Conservation (phyloP, 1,140 invertebrate species). For the Drosophila neocordata region DNA sequence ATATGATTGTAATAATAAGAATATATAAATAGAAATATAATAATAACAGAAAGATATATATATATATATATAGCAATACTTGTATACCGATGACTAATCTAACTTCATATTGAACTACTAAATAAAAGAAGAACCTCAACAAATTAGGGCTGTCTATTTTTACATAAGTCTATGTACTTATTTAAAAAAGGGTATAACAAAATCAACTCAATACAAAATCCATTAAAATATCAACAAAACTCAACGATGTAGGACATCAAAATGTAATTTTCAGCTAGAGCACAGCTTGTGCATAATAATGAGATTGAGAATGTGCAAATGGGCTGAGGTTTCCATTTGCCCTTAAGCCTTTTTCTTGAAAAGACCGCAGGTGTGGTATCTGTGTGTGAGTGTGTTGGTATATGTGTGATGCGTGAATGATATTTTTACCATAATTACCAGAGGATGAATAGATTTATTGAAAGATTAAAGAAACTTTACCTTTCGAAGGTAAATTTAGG, state of each 20-base stretch:
- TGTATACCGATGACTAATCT: too few species aligned
- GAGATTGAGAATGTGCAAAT: slow-evolving; percentile 35
- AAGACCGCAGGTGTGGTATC: slow-evolving; percentile 30
- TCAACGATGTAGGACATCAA: slow-evolving; percentile 71
- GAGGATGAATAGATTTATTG: not conserved
- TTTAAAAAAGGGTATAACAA: slow-evolving; percentile 16
- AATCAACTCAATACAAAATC: slow-evolving; percentile 71
- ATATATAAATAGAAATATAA: too few species aligned
- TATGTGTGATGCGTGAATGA: slow-evolving; percentile 4
- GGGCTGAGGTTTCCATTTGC: slow-evolving; percentile 34
- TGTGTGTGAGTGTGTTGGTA: slow-evolving; percentile 3
- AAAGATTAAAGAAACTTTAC: slow-evolving; percentile 36
- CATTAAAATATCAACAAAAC: slow-evolving; percentile 78
- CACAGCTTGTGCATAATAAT: slow-evolving; percentile 73
- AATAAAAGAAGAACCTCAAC: too few species aligned
- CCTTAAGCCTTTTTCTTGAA: slow-evolving; percentile 39
- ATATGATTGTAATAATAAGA: too few species aligned
- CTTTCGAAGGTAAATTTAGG: not conserved
- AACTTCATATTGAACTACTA: too few species aligned
- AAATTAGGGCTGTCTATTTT: too few species aligned
- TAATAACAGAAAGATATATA: too few species aligned
- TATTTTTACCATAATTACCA: slow-evolving; percentile 41
- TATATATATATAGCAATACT: too few species aligned
- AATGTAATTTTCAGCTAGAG: slow-evolving; percentile 71
- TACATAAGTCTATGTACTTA: not conserved